These are phyloP conservation scores for Caloenas nicobarica DNA, from an alignment of 2,113 vertebrate species.

Conservation along the genomic window DNA sequence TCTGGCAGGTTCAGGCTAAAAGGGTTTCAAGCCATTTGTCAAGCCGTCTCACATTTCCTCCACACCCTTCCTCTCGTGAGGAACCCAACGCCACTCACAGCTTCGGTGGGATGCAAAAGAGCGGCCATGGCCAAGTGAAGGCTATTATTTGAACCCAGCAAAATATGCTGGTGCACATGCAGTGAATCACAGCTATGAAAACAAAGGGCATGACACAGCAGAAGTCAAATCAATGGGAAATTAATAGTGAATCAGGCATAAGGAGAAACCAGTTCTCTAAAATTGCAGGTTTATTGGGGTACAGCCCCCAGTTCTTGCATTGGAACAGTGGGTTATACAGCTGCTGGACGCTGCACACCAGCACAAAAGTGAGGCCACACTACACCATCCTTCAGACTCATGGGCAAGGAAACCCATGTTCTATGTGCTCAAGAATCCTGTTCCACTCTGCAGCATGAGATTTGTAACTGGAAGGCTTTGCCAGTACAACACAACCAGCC, in stretches of 20 bases:
- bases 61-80: conserved; percentile 70
- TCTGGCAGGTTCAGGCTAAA: conserved; percentile 52
- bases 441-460: background rate
- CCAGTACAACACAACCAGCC: background rate
- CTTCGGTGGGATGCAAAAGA: background rate
- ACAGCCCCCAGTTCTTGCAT: background rate
- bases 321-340: fast-evolving
- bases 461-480: background rate
- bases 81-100: conserved; percentile 18
- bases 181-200: background rate
- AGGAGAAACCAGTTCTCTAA: background rate
- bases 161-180: background rate
- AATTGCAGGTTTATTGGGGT: background rate
- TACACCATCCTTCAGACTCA: background rate
- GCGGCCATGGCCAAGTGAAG: background rate
- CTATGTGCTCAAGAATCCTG: fast-evolving
- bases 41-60: conserved; percentile 71
- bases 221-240: background rate
- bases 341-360: fast-evolving
- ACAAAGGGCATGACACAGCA: conserved; percentile 13
- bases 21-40: conserved; percentile 67
- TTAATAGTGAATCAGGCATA: background rate
- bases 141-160: background rate
- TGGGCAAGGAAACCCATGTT: fast-evolving
- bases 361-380: background rate